These are phyloP conservation scores for Aspidiotus destructor DNA, from an alignment of 2,888 invertebrate species.

Conservation along the genomic window DNA sequence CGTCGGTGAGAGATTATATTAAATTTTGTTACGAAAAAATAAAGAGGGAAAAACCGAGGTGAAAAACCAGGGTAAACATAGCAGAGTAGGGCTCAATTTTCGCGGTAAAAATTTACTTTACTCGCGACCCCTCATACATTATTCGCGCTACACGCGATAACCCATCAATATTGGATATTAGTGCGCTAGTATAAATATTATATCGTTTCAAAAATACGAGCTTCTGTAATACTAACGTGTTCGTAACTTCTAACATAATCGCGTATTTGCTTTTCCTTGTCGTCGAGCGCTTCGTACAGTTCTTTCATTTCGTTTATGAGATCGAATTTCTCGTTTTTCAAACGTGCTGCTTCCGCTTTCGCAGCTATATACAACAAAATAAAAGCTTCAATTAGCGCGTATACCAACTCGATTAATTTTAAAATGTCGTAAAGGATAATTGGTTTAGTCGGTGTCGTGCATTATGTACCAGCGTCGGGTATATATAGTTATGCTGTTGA, in stretches of 20 bases:
- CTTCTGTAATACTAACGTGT: slow-evolving; percentile 51
- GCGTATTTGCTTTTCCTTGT: slow-evolving; percentile 84
- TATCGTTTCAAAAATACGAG: neutral
- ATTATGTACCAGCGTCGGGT: too few species aligned
- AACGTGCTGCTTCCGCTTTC: slow-evolving; percentile 78
- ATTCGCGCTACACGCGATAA: too few species aligned
- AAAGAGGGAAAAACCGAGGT: too few species aligned
- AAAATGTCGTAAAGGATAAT: slow-evolving; percentile 2
- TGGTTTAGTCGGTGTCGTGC: neutral
- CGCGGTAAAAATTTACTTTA: too few species aligned
- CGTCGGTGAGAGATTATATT: neutral
- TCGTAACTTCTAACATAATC: slow-evolving; percentile 93
- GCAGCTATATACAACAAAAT: slow-evolving; percentile 48
- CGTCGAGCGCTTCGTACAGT: slow-evolving; percentile 83
- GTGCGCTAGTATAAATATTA: neutral
- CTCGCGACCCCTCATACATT: too few species aligned
- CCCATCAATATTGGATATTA: neutral
- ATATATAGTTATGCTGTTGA: too few species aligned
- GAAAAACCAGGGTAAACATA: too few species aligned
- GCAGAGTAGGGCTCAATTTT: too few species aligned
- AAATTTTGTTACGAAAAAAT: neutral
- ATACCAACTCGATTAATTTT: slow-evolving; percentile 1
- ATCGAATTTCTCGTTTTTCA: slow-evolving; percentile 89
- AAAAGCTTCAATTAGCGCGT: neutral
- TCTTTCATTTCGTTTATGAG: slow-evolving; percentile 90